Percentiles rank a stretch among this genome's conserved stretches.
These are phyloP conservation scores for Urocitellus parryii DNA, from an alignment of 2,113 vertebrate genomes.

Conservation along the genomic window DNA sequence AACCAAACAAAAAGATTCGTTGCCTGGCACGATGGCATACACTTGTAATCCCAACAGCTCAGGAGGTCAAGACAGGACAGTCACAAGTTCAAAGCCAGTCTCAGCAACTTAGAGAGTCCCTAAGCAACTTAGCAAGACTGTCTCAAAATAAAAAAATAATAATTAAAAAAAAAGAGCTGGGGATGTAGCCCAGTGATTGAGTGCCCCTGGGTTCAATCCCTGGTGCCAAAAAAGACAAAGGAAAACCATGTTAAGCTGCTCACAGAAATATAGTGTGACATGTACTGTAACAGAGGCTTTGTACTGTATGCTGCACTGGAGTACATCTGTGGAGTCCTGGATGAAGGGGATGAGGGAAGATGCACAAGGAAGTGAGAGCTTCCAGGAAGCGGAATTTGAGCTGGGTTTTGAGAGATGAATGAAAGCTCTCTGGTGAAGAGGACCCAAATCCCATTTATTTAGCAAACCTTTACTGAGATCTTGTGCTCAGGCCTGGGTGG, in stretches of 20 bases:
- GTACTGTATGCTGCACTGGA: not conserved
- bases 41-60: too few species aligned
- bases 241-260: not conserved
- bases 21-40: too few species aligned
- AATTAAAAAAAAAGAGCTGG: too few species aligned
- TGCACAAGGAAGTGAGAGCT: not conserved
- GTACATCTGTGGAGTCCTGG: not conserved
- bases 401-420: slow-evolving; percentile 41
- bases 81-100: too few species aligned
- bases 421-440: not conserved
- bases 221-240: not conserved
- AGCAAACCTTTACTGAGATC: not conserved
- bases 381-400: not conserved
- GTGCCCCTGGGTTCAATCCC: too few species aligned
- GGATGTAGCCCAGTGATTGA: too few species aligned
- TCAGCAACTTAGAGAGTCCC: too few species aligned
- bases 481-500: not conserved
- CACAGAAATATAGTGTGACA: not conserved
- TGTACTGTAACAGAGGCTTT: not conserved
- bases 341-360: not conserved
- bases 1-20: too few species aligned
- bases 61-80: too few species aligned
- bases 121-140: too few species aligned
- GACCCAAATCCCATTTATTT: not conserved
- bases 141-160: too few species aligned